Base-by-base conservation (phyloP, 1,140 invertebrate genomes). In the Drosophila rufa region DNA sequence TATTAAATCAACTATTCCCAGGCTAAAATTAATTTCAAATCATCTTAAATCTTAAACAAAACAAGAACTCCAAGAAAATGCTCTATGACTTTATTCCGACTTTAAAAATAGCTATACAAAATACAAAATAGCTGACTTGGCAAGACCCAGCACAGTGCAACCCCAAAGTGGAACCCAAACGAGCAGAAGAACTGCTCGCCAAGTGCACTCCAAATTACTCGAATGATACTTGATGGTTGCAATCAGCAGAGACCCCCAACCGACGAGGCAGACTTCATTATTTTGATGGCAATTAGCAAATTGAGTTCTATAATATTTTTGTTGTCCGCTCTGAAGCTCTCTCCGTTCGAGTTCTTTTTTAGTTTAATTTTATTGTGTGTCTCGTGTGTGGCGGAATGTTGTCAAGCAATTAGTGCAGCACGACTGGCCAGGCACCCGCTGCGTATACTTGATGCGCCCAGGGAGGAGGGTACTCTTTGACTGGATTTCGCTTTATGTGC, bases 271-370 rank as follows among this genome's bases (percentile, higher is more conserved):
- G 79, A 90, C 85, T 90, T 90, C 85, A 90, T 90, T 90, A 90
- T 90, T 90, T 90, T 90, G 85, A 90, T 90, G 75, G 85, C 85
- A 90, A 90, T 90, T 90, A 90, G 85, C 79, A 90, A 90, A 90
- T 90, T 90, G 79, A 90, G 85, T 90, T 85, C 76, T 82, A 76
- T 82, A 85, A 90, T 85, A 85, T 84, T 73, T 69, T 68, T 70
- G 76, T 89, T 89, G 82, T 85, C 78, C 46, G 19, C 17, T 56
- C 3, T 19, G 36, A 45, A 66, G 38, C 33, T 12, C n/a, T 12
- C n/a, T 51, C 27, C 36, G 36, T 36, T 50, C 40, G 61, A 68
- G 40, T 66, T 59, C 19, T 59, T 73, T 45, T 30, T 30, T 30
- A 30, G 27, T 30, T 30, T 33, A 55, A 55, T 67, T 53, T 68